Conservation (phyloP, 2,888 invertebrate genomes). For the Sturmia bella region DNA sequence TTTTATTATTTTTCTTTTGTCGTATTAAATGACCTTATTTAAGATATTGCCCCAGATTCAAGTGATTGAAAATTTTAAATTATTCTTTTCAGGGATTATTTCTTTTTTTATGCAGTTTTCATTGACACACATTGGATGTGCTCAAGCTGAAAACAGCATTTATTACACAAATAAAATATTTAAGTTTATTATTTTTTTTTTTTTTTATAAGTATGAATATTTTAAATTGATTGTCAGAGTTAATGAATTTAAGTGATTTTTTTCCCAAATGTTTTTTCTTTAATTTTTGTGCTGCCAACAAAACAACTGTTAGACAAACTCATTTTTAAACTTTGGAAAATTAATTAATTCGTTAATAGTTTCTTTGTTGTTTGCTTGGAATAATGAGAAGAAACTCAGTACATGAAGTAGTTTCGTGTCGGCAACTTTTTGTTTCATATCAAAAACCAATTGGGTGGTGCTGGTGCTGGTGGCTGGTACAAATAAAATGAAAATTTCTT, state of each 20-base stretch:
- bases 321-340: slow-evolving; percentile 51
- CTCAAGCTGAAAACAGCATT: slow-evolving; percentile 16
- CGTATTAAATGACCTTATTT: background rate
- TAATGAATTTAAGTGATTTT: slow-evolving; percentile 43
- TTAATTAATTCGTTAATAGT: slow-evolving; percentile 60
- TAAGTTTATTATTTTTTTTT: background rate
- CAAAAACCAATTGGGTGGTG: slow-evolving; percentile 48
- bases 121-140: background rate
- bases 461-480: too few relatives aligned
- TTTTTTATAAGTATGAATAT: background rate
- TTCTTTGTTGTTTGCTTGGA: slow-evolving; percentile 41
- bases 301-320: slow-evolving; percentile 40
- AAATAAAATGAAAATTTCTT: slow-evolving; percentile 34
- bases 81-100: background rate
- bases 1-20: too few relatives aligned
- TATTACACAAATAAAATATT: background rate
- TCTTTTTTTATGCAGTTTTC: background rate
- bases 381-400: slow-evolving; percentile 31
- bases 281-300: slow-evolving; percentile 4
- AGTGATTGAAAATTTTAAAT: background rate
- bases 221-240: slow-evolving; percentile 42
- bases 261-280: slow-evolving; percentile 1
- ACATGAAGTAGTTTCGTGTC: slow-evolving; percentile 43
- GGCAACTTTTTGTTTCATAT: slow-evolving; percentile 56
- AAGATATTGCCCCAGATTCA: background rate